Evolutionary conservation across 2,113 vertebrate genomes (phyloP).

Genomic region (Mastomys coucha): DNA sequence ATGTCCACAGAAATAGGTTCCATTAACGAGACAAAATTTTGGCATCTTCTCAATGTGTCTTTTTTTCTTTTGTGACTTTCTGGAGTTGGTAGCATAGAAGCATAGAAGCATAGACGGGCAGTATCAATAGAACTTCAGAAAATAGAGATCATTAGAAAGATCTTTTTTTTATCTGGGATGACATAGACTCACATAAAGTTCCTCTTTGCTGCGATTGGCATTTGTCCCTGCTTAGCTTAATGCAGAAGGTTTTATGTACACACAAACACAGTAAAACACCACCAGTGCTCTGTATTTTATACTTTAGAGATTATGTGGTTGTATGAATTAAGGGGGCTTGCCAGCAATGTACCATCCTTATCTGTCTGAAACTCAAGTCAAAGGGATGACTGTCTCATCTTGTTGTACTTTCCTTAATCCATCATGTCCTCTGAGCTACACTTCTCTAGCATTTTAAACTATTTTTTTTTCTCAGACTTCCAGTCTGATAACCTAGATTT

Average conservation of each 20-base stretch:
- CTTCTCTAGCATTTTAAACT: neutral
- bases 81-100: neutral
- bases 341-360: neutral
- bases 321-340: neutral
- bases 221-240: neutral
- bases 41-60: neutral
- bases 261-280: neutral
- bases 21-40: neutral
- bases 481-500: neutral
- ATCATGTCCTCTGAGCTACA: neutral
- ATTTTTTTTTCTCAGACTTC: neutral
- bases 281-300: neutral
- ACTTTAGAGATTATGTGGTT: neutral
- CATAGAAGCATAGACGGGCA: neutral
- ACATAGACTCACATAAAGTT: neutral
- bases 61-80: neutral
- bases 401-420: slow-evolving; percentile 6
- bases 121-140: neutral
- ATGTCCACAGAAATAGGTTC: neutral
- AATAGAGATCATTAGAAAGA: neutral
- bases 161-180: neutral
- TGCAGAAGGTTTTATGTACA: neutral
- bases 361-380: neutral
- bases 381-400: neutral
- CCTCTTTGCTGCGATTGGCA: neutral